phyloP scores from a whole-genome alignment of 2,113 vertebrate genomes.

The Pelmatolapia mariae region DNA sequence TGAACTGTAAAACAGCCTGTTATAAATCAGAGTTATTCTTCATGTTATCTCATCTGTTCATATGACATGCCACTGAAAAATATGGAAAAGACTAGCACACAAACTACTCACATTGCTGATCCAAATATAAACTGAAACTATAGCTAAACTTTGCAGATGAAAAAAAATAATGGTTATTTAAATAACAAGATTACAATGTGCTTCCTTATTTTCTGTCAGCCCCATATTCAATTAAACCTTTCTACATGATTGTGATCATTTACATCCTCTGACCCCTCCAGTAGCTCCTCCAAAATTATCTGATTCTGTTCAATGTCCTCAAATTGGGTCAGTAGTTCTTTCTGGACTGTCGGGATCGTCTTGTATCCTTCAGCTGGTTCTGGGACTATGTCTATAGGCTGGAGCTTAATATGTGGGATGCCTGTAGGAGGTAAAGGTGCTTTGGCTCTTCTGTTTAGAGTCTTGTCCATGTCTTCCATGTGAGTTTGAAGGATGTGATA shows the following conservation, averaged over 20 bases:
- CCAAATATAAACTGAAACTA: background rate
- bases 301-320: slow-evolving; percentile 57
- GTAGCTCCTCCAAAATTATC: slow-evolving; percentile 28
- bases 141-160: background rate
- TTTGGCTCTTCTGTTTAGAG: background rate
- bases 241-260: background rate
- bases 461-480: background rate
- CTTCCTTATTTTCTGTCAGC: background rate
- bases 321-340: slow-evolving; percentile 55
- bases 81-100: background rate
- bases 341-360: slow-evolving; percentile 11
- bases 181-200: background rate
- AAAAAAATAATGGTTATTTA: background rate
- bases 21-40: background rate
- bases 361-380: background rate
- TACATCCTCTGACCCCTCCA: background rate
- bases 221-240: background rate
- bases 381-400: background rate
- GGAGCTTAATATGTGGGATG: slow-evolving; percentile 25
- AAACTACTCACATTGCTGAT: background rate
- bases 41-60: background rate
- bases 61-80: background rate
- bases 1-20: background rate
- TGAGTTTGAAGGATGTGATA: slow-evolving; percentile 1
- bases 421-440: background rate